Conservation (phyloP, 2,113 vertebrate species). For the Taxidea taxus region DNA sequence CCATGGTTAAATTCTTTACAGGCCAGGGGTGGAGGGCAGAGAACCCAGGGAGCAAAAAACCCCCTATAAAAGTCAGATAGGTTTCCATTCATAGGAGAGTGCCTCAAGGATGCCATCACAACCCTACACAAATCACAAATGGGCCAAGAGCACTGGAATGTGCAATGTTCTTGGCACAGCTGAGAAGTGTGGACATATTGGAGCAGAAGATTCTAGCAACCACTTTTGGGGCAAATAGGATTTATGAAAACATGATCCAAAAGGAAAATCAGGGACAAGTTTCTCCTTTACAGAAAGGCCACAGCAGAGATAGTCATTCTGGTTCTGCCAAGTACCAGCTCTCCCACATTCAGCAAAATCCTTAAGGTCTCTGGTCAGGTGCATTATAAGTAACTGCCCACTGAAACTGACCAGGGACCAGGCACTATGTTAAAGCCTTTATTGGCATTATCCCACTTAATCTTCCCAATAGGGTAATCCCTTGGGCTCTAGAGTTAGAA, state of each 20-base stretch:
- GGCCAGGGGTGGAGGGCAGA: not conserved
- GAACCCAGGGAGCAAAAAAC: not conserved
- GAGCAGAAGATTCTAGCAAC: not conserved
- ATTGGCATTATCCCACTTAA: not conserved
- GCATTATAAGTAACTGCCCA: not conserved
- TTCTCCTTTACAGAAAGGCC: not conserved
- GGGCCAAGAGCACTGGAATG: not conserved
- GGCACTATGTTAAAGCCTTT: not conserved
- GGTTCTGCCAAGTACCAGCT: not conserved
- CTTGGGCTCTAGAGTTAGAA: not conserved
- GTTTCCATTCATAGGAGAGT: not conserved
- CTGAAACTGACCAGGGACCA: not conserved
- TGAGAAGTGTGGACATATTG: not conserved
- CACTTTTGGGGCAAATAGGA: not conserved
- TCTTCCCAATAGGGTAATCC: not conserved
- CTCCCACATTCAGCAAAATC: not conserved
- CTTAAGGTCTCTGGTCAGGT: not conserved
- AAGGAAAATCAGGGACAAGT: not conserved
- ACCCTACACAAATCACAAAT: not conserved
- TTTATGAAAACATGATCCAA: not conserved
- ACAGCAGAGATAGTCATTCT: not conserved
- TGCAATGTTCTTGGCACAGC: not conserved
- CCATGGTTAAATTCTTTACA: not conserved
- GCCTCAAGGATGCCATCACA: rapidly evolving
- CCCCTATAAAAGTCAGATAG: not conserved